phyloP scores from a whole-genome alignment of 1,140 invertebrate species.

The Periplaneta americana region DNA sequence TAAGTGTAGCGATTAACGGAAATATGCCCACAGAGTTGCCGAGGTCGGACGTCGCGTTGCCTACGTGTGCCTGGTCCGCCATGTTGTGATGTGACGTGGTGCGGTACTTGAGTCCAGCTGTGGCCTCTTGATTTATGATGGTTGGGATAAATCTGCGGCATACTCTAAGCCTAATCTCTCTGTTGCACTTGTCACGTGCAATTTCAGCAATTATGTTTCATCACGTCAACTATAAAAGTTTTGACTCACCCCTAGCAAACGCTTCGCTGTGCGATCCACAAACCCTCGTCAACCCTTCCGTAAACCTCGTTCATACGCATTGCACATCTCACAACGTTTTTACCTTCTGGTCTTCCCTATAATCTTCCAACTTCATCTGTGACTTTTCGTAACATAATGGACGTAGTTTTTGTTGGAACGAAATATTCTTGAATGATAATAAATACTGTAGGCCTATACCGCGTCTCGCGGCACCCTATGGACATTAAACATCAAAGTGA shows the following conservation, averaged over 20 bases:
- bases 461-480: too few species aligned
- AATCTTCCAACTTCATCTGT: too few species aligned
- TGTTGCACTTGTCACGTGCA: not conserved
- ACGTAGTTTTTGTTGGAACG: too few species aligned
- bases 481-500: too few species aligned
- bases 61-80: not conserved
- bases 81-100: not conserved
- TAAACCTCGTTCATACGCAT: too few species aligned
- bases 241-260: not conserved
- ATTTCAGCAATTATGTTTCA: not conserved
- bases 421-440: too few species aligned
- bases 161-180: not conserved
- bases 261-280: too few species aligned
- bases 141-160: not conserved
- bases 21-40: not conserved
- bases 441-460: too few species aligned
- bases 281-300: too few species aligned
- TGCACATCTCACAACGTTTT: too few species aligned
- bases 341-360: too few species aligned
- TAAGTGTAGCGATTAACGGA: not conserved
- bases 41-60: not conserved
- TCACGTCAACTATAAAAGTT: not conserved
- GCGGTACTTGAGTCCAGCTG: not conserved
- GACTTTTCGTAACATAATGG: too few species aligned
- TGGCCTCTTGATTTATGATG: not conserved